These are phyloP conservation scores for Campylomormyrus numenius DNA, from an alignment of 2,113 vertebrate species.

Conservation along the genomic window DNA sequence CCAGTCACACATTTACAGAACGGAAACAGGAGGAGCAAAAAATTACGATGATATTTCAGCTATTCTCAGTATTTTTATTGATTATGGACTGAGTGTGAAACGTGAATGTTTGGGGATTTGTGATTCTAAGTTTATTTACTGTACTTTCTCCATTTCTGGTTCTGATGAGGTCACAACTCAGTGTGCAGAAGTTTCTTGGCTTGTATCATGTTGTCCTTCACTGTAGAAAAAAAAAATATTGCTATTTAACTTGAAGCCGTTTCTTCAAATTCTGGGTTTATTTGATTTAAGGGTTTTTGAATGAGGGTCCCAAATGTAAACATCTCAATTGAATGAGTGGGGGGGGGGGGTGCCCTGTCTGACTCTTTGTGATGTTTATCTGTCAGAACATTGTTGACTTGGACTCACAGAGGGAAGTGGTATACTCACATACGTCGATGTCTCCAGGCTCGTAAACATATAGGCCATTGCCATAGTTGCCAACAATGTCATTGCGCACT, in stretches of 20 bases:
- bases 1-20: neutral
- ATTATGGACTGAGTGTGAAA: neutral
- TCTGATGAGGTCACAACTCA: slow-evolving; percentile 45
- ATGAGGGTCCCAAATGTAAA: neutral
- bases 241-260: neutral
- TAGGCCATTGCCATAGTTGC: slow-evolving; percentile 43
- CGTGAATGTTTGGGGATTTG: neutral
- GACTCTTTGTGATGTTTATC: neutral
- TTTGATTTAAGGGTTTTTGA: neutral
- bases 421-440: slow-evolving; percentile 50
- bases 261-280: neutral
- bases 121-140: neutral
- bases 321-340: neutral
- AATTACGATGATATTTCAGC: neutral
- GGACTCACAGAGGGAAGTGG: slow-evolving; percentile 9
- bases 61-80: neutral
- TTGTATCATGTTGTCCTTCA: slow-evolving; percentile 56
- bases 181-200: slow-evolving; percentile 43
- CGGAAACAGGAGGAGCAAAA: neutral
- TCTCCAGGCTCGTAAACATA: slow-evolving; percentile 51
- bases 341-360: neutral
- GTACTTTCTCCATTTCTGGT: neutral
- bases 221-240: slow-evolving; percentile 36
- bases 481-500: slow-evolving; percentile 50
- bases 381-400: neutral